phyloP scores from a whole-genome alignment of 2,888 invertebrate species.

The Drosophila aldrichi region DNA sequence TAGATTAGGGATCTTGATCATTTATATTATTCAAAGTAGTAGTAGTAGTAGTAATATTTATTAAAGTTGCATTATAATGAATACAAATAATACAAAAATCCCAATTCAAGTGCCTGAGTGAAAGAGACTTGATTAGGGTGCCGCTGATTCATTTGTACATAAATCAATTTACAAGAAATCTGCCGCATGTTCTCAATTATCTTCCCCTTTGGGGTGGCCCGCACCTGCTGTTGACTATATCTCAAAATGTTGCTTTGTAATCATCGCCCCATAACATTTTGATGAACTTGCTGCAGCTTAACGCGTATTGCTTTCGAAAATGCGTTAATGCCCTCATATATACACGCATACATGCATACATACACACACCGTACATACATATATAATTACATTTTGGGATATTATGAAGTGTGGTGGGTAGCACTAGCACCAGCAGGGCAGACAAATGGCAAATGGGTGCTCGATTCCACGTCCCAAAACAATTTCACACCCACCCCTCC shows the following conservation, averaged over 20 bases:
- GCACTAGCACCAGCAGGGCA: conserved; percentile 19
- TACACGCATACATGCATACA: background rate
- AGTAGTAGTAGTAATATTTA: no score
- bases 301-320: conserved; percentile 30
- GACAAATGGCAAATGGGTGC: conserved; percentile 37
- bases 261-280: conserved; percentile 36
- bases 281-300: conserved; percentile 47
- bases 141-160: conserved; percentile 2
- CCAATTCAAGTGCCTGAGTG: background rate
- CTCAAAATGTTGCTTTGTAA: conserved; percentile 22
- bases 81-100: background rate
- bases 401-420: conserved; percentile 2
- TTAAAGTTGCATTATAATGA: background rate
- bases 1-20: no score
- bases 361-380: conserved; percentile 14
- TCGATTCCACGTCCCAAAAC: conserved; percentile 49
- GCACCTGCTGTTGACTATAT: conserved; percentile 20
- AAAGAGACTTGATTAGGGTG: background rate
- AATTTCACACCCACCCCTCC: conserved; percentile 51
- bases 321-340: conserved; percentile 38
- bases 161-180: conserved; percentile 21
- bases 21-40: no score
- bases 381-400: conserved; percentile 18
- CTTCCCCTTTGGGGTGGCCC: conserved; percentile 13
- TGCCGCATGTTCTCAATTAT: conserved; percentile 18